Base-by-base conservation (phyloP, 2,888 invertebrate species). In the Podotricha telesiphe region DNA sequence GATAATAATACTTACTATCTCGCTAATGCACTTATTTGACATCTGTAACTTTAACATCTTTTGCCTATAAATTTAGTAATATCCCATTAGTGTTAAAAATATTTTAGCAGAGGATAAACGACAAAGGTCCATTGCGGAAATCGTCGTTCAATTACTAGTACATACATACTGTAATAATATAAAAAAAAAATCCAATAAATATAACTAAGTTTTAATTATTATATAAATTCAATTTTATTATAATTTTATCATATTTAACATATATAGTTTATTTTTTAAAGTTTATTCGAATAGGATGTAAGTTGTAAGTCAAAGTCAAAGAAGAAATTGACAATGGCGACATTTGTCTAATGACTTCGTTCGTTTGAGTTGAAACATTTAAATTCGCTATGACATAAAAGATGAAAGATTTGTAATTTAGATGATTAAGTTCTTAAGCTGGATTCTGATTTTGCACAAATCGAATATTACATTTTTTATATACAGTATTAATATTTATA, bases 261-360 rank as follows among this genome's bases (percentile, higher is more conserved):
- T n/a, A n/a, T n/a, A n/a, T n/a, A n/a, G n/a, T n/a, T n/a, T n/a
- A n/a, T n/a, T 42, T 58, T 40, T 42, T 8, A 20, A 20, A 19
- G n/a, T 42, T 42, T 20, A 42, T 59, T 59, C n/a, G 8, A 58
- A n/a, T 58, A 58, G 40, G 28, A 28, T 28, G 28, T 28, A 28
- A 28, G 28, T 28, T 6, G 28, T 28, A 28, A 28, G 28, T 28
- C 28, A 28, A 28, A 28, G 28, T 28, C 28, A 28, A 45, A 22
- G 8, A 58, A 58, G 22, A 59, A 59, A 59, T 42, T 59, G 45
- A 45, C 28, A 59, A 59, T 59, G 59, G 59, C 59, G 45, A 59
- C 22, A 22, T 59, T 59, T 15, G 59, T 45, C 59, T 20, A 45
- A 22, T 59, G 59, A 59, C 22, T 59, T 42, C 58, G 20, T 59